phyloP scores from a whole-genome alignment of 2,113 vertebrate genomes.

The Brachyhypopomus gauderio region DNA sequence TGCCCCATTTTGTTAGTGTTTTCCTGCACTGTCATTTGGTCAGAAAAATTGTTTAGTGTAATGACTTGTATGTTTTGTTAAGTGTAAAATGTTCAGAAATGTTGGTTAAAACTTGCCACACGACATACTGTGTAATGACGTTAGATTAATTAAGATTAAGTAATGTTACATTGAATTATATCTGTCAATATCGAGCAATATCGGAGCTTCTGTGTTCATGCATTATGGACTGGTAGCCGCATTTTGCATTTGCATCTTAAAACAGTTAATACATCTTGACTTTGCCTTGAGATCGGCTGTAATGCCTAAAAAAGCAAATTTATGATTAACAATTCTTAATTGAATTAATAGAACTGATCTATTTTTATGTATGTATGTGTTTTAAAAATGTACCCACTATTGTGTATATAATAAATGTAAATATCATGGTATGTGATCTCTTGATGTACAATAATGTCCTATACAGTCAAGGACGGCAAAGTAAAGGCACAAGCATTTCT shows the following conservation, averaged over 20 bases:
- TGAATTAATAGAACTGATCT: not conserved
- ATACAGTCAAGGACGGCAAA: not conserved
- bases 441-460: not conserved
- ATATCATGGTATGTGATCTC: not conserved
- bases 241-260: not conserved
- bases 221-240: not conserved
- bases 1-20: not conserved
- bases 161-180: not conserved
- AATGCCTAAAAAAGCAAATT: too few species aligned
- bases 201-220: not conserved
- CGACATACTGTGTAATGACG: not conserved
- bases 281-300: too few species aligned
- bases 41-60: not conserved
- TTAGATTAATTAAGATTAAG: not conserved
- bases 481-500: not conserved
- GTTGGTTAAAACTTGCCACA: not conserved
- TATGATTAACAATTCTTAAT: too few species aligned
- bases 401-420: not conserved
- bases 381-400: not conserved
- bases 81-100: not conserved
- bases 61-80: not conserved
- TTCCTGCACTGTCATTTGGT: too few species aligned
- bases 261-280: too few species aligned
- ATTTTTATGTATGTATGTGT: not conserved
- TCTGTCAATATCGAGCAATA: not conserved